Conservation (phyloP, 1,140 invertebrate species). For the Capitella teleta region DNA sequence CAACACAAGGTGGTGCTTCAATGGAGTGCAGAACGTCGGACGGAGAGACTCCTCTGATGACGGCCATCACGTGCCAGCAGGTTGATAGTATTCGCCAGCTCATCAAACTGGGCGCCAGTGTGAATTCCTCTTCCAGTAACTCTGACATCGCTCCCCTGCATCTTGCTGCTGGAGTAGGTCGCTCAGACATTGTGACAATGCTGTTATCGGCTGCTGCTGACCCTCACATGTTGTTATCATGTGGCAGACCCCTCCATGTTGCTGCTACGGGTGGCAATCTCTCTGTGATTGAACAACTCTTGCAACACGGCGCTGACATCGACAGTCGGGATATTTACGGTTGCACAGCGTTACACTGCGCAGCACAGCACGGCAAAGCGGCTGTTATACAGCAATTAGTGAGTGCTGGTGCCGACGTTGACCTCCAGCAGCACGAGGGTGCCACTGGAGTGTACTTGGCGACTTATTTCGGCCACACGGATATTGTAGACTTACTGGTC, state of each 20-base stretch:
- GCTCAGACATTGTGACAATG: neutral
- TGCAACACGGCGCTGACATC: neutral
- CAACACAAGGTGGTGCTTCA: neutral
- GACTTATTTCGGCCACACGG: neutral
- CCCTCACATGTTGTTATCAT: neutral
- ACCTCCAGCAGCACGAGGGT: neutral
- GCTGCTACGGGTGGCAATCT: neutral
- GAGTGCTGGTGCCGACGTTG: neutral
- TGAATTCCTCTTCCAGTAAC: neutral
- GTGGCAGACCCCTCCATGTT: slow-evolving; percentile 2
- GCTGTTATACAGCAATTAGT: neutral
- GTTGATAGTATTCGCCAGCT: neutral
- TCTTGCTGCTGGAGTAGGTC: neutral
- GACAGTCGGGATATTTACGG: neutral
- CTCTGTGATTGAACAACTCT: neutral
- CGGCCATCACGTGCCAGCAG: slow-evolving; percentile 5
- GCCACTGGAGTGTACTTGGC: slow-evolving; percentile 2
- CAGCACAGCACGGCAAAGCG: neutral
- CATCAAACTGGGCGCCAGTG: neutral
- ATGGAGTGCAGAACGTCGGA: neutral
- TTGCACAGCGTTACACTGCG: slow-evolving; percentile 2
- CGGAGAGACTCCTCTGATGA: slow-evolving; percentile 2
- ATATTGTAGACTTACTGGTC: neutral
- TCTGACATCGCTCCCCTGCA: neutral
- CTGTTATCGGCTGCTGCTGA: neutral